A percentile compares a stretch with the other conserved stretches of the same genome.
phyloP scores from a whole-genome alignment of 2,797 vertebrate genomes.

The Florisuga fusca region DNA sequence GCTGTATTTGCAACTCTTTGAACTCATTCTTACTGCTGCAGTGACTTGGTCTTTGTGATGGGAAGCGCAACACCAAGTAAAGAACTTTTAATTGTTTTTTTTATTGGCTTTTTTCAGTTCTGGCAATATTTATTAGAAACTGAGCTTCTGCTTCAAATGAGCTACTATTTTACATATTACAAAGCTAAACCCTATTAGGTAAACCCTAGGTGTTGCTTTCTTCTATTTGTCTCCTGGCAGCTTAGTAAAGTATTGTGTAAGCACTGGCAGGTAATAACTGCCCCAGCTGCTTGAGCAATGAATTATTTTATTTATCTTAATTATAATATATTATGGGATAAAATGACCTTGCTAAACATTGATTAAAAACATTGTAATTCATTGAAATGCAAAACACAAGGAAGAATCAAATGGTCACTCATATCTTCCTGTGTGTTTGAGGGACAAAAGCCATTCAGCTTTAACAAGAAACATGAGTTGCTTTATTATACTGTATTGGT shows the following conservation, averaged over 20 bases:
- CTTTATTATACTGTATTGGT: background rate
- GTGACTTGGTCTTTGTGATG: background rate
- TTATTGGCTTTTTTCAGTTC: background rate
- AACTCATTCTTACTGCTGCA: background rate
- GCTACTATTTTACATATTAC: background rate
- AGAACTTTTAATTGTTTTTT: background rate
- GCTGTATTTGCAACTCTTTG: background rate
- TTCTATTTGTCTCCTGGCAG: background rate
- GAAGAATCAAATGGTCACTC: rapidly evolving
- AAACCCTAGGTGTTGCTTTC: background rate
- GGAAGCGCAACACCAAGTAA: conserved; percentile 8
- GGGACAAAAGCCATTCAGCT: background rate
- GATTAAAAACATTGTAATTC: background rate
- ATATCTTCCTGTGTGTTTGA: background rate
- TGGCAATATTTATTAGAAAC: background rate
- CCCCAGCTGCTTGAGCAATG: background rate
- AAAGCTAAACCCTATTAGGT: background rate
- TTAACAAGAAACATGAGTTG: background rate
- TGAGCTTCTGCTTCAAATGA: background rate
- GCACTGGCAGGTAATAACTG: background rate
- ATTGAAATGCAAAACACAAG: background rate
- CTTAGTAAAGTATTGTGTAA: background rate
- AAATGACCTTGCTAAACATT: background rate
- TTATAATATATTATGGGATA: background rate
- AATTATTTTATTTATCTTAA: background rate